Percentiles rank a stretch among this genome's conserved stretches.
phyloP scores from a whole-genome alignment of 2,888 invertebrate genomes.

The Yponomeuta cagnagella region DNA sequence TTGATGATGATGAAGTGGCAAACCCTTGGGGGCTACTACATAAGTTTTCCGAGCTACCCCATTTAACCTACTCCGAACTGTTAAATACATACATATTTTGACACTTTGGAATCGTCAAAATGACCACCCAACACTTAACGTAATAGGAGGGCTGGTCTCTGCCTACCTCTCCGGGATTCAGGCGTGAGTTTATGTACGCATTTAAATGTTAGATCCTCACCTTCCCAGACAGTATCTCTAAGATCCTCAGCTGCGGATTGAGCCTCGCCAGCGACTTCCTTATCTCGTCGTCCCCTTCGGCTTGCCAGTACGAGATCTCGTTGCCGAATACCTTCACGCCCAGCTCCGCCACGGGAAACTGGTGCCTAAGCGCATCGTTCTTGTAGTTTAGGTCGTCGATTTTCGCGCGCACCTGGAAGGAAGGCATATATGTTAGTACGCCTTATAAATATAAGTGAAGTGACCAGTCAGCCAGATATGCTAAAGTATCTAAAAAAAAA shows the following conservation, averaged over 20 bases:
- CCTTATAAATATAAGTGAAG: not conserved
- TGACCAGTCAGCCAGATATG: too few species aligned
- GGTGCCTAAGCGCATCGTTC: constrained; percentile 71
- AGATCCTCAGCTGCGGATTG: constrained; percentile 82
- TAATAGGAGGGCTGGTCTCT: too few species aligned
- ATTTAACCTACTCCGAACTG: too few species aligned
- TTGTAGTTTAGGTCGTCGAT: constrained; percentile 66
- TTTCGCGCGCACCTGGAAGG: constrained; percentile 49
- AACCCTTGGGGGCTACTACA: too few species aligned
- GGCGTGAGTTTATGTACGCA: not conserved
- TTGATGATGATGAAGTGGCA: too few species aligned
- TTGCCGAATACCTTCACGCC: constrained; percentile 87
- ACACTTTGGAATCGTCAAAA: too few species aligned
- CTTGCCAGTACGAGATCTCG: constrained; percentile 85
- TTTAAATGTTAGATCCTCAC: constrained; percentile 46
- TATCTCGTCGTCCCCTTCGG: constrained; percentile 84
- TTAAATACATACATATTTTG: too few species aligned
- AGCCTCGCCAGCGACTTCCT: constrained; percentile 76
- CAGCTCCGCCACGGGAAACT: constrained; percentile 63
- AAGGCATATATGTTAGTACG: not conserved
- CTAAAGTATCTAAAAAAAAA: too few species aligned
- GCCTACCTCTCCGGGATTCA: too few species aligned
- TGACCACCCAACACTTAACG: too few species aligned
- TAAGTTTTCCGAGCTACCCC: too few species aligned
- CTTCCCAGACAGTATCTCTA: constrained; percentile 85